phyloP scores from a whole-genome alignment of 2,888 invertebrate genomes.

The Salticus scenicus region DNA sequence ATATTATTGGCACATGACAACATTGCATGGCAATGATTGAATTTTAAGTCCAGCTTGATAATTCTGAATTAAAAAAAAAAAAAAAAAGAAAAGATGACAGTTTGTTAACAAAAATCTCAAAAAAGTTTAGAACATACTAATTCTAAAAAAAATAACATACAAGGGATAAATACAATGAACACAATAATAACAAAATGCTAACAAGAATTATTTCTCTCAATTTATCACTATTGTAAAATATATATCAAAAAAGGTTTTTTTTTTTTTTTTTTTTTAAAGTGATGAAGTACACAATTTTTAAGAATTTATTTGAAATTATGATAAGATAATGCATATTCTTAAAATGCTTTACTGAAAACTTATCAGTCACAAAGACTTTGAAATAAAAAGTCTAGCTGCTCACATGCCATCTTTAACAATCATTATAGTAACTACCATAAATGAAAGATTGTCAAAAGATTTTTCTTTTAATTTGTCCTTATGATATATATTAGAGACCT shows the following conservation, averaged over 20 bases:
- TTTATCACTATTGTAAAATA: too few relatives aligned
- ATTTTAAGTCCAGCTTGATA: conserved; percentile 4
- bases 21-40: conserved; percentile 23
- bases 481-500: not conserved
- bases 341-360: not conserved
- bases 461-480: not conserved
- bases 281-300: too few relatives aligned
- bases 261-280: too few relatives aligned
- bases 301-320: conserved; percentile 8
- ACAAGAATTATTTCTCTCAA: too few relatives aligned
- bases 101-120: too few relatives aligned
- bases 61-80: not conserved
- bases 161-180: too few relatives aligned
- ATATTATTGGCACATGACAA: conserved; percentile 18
- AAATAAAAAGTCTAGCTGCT: conserved; percentile 1
- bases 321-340: not conserved
- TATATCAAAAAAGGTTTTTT: too few relatives aligned
- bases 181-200: too few relatives aligned
- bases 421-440: not conserved
- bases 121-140: too few relatives aligned
- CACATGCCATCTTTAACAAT: not conserved
- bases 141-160: too few relatives aligned
- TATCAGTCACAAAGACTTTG: not conserved
- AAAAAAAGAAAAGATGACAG: not conserved
- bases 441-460: not conserved